phyloP scores from a whole-genome alignment of 1,140 invertebrate genomes.

The Lithobius niger region DNA sequence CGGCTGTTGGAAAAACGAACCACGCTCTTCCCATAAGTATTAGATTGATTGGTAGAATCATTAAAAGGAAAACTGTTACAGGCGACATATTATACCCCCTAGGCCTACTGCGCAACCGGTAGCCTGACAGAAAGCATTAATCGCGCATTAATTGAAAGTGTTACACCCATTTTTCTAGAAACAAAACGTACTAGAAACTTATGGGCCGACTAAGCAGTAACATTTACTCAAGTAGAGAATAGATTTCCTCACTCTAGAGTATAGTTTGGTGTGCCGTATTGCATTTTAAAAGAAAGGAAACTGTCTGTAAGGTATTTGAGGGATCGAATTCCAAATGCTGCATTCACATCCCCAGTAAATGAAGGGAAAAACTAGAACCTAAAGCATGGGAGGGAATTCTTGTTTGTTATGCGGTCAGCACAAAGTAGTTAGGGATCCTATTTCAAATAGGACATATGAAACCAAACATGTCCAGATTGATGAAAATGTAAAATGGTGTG shows the following conservation, averaged over 20 bases:
- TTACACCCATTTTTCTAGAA: background rate
- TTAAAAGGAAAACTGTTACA: too few species aligned
- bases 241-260: background rate
- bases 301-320: background rate
- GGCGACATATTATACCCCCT: too few species aligned
- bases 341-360: background rate
- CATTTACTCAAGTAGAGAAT: background rate
- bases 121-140: background rate
- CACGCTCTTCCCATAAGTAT: too few species aligned
- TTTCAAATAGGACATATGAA: background rate
- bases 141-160: background rate
- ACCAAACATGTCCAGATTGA: background rate
- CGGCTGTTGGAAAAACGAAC: too few species aligned
- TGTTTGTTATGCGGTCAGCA: background rate
- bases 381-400: background rate
- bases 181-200: background rate
- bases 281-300: background rate
- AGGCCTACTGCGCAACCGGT: too few species aligned
- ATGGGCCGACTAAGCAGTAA: background rate
- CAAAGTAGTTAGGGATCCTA: background rate
- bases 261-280: background rate
- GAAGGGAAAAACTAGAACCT: background rate
- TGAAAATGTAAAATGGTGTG: background rate
- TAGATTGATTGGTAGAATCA: too few species aligned
- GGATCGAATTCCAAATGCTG: background rate